Conservation (phyloP, 2,113 vertebrate species). For the Amphiprion ocellaris region DNA sequence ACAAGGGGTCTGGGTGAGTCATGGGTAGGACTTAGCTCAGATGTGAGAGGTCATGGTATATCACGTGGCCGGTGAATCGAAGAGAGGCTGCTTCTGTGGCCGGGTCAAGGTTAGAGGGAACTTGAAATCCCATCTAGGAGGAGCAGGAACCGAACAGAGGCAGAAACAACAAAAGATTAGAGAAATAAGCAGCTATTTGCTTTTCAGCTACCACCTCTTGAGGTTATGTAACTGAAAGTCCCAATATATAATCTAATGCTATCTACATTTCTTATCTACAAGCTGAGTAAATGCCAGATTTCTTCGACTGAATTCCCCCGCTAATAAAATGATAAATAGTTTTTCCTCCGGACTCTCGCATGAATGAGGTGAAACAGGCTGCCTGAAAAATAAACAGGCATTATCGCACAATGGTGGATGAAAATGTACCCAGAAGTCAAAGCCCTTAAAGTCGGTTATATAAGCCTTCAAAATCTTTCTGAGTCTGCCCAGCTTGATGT, state of each 20-base stretch:
- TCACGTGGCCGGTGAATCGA: slow-evolving; percentile 44
- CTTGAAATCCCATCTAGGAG: slow-evolving; percentile 18
- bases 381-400: slow-evolving; percentile 48
- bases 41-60: slow-evolving; percentile 69
- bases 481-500: slow-evolving; percentile 59
- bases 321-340: slow-evolving; percentile 30
- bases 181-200: slow-evolving; percentile 22
- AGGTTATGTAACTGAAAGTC: slow-evolving; percentile 22
- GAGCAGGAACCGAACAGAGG: slow-evolving; percentile 16
- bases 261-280: slow-evolving; percentile 30
- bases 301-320: slow-evolving; percentile 13
- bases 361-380: slow-evolving; percentile 28
- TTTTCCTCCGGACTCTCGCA: not conserved
- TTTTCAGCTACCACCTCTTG: not conserved
- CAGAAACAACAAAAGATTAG: slow-evolving; percentile 17
- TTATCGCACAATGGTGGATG: slow-evolving; percentile 49
- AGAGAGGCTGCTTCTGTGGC: slow-evolving; percentile 20
- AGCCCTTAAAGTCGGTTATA: slow-evolving; percentile 59
- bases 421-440: slow-evolving; percentile 58
- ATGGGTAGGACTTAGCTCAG: slow-evolving; percentile 44
- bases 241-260: slow-evolving; percentile 1
- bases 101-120: slow-evolving; percentile 46
- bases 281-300: slow-evolving; percentile 28
- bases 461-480: slow-evolving; percentile 55
- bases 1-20: slow-evolving; percentile 45